A percentile compares a stretch with the other conserved stretches of the same genome.
These are phyloP conservation scores for Pelosia muscerda DNA, from an alignment of 2,888 invertebrate genomes.

Conservation along the genomic window DNA sequence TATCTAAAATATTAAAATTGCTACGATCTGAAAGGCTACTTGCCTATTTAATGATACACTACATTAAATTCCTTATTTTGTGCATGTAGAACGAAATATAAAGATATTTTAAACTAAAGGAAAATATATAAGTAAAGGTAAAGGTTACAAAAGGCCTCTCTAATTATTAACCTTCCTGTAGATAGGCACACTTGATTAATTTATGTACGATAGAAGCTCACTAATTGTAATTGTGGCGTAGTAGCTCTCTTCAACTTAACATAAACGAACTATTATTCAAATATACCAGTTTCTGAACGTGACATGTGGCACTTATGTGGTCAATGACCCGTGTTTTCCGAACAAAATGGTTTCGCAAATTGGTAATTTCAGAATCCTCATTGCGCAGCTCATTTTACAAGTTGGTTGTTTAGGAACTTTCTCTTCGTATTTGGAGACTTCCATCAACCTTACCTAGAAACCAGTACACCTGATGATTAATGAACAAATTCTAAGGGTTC, in stretches of 20 bases:
- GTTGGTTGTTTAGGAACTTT: no score
- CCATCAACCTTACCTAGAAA: no score
- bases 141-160: not conserved
- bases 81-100: no score
- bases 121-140: not conserved
- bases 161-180: not conserved
- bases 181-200: not conserved
- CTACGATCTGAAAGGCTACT: no score
- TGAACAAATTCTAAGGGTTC: no score
- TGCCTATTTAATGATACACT: no score
- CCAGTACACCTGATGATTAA: no score
- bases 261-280: constrained; percentile 21
- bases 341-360: not conserved
- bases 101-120: not conserved
- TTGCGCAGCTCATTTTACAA: no score
- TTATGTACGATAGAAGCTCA: constrained; percentile 4
- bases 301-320: not conserved
- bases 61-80: no score
- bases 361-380: not conserved
- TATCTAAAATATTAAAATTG: no score
- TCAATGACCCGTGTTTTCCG: not conserved
- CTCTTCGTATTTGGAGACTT: no score
- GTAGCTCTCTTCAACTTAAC: constrained; percentile 5
- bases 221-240: constrained; percentile 4
- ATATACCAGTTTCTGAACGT: constrained; percentile 9